Base-by-base conservation (phyloP, 2,113 vertebrate genomes). In the Trematomus loennbergii region DNA sequence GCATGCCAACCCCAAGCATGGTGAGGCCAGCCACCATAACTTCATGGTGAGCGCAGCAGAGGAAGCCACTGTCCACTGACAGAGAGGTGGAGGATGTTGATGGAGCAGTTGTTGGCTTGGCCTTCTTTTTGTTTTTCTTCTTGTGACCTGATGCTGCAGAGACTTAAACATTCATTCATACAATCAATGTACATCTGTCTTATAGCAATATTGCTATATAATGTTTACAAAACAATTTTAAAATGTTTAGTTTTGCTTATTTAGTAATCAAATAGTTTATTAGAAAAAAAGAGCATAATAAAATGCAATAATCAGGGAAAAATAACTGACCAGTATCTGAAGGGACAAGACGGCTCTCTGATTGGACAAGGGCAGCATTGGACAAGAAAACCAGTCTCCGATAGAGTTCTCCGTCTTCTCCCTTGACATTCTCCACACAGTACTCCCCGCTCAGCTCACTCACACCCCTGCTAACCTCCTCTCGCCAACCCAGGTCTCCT, bases 21-120 rank as follows among this genome's bases (percentile, higher is more conserved):
- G 96, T 91, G 3, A 99, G 94, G 64, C 96, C 97, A 0, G 97
- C 96, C 0, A 99, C 94, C 97, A 99, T 99, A 62, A 97, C 96
- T 87, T 96, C 96, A 85, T 99, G 98, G 86, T 99, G 97, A 81
- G 96, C 94, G 6, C 97, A 99, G 92, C 97, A 99, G 65, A 99
- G 95, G 93, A 96, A 97, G 77, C 95, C 96, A 84, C 94, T 96
- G 84, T 99, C 97, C 0, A 99, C 94, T 33, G 68, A 86, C 80
- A 94, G 57, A 61, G 79, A 76, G 66, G 61, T 40, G 10, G 69
- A 72, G 25, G 58, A 78, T 25, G 60, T 82, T 0, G 58, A 0
- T 0, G 81, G 20, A 68, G 84, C 49, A 60, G 82, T 65, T 33
- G 88, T 12, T 3, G 89, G 46, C 71, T 90, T 94, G 9, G 79